Base-by-base conservation (phyloP, 1,140 invertebrate genomes). In the Babylonia areolata region DNA sequence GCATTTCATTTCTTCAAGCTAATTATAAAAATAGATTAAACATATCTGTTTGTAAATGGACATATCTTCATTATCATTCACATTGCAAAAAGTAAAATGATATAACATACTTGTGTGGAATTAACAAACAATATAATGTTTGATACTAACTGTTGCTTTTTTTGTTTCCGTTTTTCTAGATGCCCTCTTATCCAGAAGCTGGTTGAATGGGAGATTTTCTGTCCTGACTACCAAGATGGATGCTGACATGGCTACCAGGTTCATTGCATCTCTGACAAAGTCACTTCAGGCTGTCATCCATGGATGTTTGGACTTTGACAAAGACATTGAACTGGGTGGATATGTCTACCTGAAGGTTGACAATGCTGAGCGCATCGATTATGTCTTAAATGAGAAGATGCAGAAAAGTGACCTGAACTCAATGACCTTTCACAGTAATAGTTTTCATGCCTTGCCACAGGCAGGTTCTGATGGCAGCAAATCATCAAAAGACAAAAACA, bases 371-470 rank as follows among this genome's bases (percentile, higher is more conserved):
- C 81, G 86, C 69, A 64, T 88, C 23, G 85, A 88, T 54, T 88
- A 88, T 85, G 85, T 88, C 5, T 79, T 88, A 3, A 86, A 84
- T 79, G 87, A 88, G 85, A 88, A 87, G 84, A 84, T 88, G 54
- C 75, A 69, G 31, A 88, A 88, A 40, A 87, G 79, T 75, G 83
- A 46, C 40, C 51, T 81, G 51, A 86, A 86, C 84, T 86, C 87
- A n/a, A 78, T 82, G 46, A 86, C 85, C 31, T 88, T 88, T 85
- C 40, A 86, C 20, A 88, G 87, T 54, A 88, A 88, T 46, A 88
- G 87, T 54, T 88, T 87, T 35, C 85, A 81, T 85, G 87, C 87
- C 17, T 33, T 51, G 31, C 79, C 42, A 9, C 80, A 31, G 39
- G 46, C 31, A 42, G 46, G 39, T 9, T 20, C 40, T n/a, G 12